phyloP scores from a whole-genome alignment of 2,113 vertebrate species.

The Nannobrachium achirus region DNA sequence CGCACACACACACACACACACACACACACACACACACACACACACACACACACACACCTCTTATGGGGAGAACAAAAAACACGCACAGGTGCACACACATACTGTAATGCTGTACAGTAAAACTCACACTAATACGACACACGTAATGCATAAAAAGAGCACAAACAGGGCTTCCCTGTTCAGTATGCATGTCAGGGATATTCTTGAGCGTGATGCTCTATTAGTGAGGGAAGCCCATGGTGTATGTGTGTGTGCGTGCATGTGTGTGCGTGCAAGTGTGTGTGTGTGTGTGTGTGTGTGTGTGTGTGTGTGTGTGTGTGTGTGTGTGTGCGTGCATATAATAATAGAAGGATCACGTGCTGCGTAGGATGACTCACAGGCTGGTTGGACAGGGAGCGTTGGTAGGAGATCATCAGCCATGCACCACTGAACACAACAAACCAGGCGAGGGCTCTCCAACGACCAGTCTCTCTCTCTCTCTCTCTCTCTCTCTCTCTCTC shows the following conservation, averaged over 20 bases:
- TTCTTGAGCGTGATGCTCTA: conserved; percentile 36
- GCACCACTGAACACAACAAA: conserved; percentile 57
- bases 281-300: conserved; percentile 6
- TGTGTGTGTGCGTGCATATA: not conserved
- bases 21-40: too few species aligned
- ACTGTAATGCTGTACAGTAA: too few species aligned
- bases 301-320: conserved; percentile 9
- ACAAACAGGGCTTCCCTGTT: conserved; percentile 52
- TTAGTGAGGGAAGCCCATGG: conserved; percentile 58
- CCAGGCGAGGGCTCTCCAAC: too few species aligned
- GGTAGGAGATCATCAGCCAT: conserved; percentile 66
- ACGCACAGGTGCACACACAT: not conserved
- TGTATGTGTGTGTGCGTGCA: conserved; percentile 28
- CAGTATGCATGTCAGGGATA: conserved; percentile 54
- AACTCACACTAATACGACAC: not conserved
- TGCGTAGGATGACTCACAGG: conserved; percentile 68
- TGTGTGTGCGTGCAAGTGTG: conserved; percentile 1
- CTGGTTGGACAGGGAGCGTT: conserved; percentile 59
- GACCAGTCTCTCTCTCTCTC: too few species aligned
- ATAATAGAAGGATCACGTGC: conserved; percentile 61
- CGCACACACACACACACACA: too few species aligned
- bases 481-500: too few species aligned
- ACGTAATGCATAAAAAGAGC: not conserved
- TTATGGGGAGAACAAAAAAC: too few species aligned
- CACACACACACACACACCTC: too few species aligned